Conservation (phyloP, 1,140 invertebrate species). For the Cherax quadricarinatus region DNA sequence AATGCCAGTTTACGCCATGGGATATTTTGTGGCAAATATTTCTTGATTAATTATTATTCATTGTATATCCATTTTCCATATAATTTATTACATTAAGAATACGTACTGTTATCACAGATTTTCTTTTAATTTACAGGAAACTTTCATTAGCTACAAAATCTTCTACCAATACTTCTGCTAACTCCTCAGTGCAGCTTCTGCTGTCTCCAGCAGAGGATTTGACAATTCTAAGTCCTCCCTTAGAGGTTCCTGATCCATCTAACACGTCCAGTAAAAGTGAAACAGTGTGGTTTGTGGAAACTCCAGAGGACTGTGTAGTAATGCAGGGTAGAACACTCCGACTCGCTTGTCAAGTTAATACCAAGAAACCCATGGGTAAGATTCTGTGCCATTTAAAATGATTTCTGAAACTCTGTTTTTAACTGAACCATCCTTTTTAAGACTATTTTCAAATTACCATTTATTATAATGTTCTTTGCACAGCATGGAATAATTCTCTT, state of each 20-base stretch:
- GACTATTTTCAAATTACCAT: too few relatives aligned
- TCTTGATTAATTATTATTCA: too few relatives aligned
- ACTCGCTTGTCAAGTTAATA: conserved; percentile 58
- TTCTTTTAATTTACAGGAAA: background rate
- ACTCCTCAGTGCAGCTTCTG: conserved; percentile 1
- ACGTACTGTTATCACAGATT: background rate
- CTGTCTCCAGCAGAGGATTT: conserved; percentile 50
- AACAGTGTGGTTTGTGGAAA: conserved; percentile 57
- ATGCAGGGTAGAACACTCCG: conserved; percentile 55
- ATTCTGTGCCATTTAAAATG: background rate
- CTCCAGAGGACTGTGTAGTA: conserved; percentile 56
- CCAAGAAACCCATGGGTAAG: conserved; percentile 68
- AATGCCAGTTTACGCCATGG: too few relatives aligned
- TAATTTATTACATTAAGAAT: too few relatives aligned
- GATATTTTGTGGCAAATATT: too few relatives aligned
- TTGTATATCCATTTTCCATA: too few relatives aligned
- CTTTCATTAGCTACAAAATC: conserved; percentile 15
- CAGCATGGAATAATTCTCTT: too few relatives aligned
- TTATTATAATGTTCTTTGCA: too few relatives aligned
- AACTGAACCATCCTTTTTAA: too few relatives aligned
- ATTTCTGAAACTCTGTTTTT: too few relatives aligned
- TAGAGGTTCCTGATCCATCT: conserved; percentile 19
- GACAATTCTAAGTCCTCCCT: conserved; percentile 65
- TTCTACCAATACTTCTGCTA: conserved; percentile 37
- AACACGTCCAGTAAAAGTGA: conserved; percentile 32